Evolutionary conservation across 2,888 invertebrate species (phyloP).

Genomic region (Harmothoe impar): DNA sequence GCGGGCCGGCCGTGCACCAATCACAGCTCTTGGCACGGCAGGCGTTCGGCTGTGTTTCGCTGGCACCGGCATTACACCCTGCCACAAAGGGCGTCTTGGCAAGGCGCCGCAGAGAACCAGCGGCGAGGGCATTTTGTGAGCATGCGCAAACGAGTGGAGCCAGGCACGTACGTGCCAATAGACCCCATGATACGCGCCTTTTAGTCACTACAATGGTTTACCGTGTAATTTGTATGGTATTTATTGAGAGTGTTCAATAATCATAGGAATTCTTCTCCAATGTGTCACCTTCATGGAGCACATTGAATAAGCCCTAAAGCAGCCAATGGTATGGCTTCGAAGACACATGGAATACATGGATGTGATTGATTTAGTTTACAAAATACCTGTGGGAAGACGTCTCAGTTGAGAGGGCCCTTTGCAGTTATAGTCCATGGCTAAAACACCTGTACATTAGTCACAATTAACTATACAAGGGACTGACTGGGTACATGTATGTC

Average conservation of each 20-base stretch:
- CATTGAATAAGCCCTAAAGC: too few species aligned
- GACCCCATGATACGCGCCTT: too few species aligned
- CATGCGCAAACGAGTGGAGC: not conserved
- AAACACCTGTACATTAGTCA: too few species aligned
- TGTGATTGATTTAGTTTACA: not conserved
- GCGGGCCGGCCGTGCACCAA: not conserved
- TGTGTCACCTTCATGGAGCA: too few species aligned
- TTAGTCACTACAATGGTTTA: constrained; percentile 12
- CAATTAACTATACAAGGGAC: too few species aligned
- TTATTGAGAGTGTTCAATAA: not conserved
- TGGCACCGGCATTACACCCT: not conserved
- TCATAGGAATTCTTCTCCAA: not conserved
- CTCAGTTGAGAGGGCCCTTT: too few species aligned
- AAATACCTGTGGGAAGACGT: too few species aligned
- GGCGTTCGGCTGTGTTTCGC: constrained; percentile 17
- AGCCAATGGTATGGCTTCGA: too few species aligned
- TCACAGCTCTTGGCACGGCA: constrained; percentile 27
- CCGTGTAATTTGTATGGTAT: not conserved
- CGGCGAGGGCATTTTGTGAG: constrained; percentile 14
- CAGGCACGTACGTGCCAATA: not conserved
- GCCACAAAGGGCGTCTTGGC: not conserved
- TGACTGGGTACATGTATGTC: too few species aligned
- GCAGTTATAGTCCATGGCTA: too few species aligned
- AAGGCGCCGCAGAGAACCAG: not conserved
- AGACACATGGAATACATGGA: not conserved